Evolutionary conservation across 2,113 vertebrate genomes (phyloP).

Genomic region (Eclectus roratus): DNA sequence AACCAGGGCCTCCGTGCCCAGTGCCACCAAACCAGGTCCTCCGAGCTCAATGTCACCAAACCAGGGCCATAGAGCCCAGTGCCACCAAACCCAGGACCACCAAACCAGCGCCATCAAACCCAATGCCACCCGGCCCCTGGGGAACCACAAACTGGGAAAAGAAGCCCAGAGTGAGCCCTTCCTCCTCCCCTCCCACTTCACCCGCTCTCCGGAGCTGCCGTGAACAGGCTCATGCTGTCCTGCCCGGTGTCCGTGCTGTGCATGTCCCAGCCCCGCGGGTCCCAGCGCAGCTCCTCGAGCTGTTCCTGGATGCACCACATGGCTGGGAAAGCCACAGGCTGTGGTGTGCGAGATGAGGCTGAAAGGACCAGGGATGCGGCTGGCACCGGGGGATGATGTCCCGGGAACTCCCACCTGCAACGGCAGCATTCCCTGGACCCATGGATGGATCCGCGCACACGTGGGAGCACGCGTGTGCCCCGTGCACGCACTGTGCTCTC

Average conservation of each 20-base stretch:
- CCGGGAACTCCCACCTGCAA: neutral
- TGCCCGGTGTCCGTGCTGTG: fast-evolving
- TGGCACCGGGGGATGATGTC: fast-evolving
- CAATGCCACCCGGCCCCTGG: fast-evolving
- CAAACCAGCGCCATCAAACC: no score
- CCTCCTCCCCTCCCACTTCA: neutral
- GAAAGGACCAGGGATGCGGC: neutral
- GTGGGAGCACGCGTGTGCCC: neutral
- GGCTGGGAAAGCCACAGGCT: neutral
- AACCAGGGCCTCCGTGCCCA: neutral
- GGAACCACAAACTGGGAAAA: neutral
- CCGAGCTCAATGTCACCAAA: no score
- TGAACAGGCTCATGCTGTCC: neutral
- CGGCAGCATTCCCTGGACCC: neutral
- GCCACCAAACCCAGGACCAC: no score
- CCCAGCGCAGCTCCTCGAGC: neutral
- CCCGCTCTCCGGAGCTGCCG: neutral
- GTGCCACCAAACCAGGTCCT: neutral
- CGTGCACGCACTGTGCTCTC: neutral
- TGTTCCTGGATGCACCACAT: fast-evolving
- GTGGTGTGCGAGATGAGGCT: neutral
- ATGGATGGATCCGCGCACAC: fast-evolving
- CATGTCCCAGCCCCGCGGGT: neutral
- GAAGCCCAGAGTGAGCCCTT: neutral
- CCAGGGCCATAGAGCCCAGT: no score